Evolutionary conservation across 1,140 invertebrate genomes (phyloP).

Genomic region (Stegodyphus dumicola): DNA sequence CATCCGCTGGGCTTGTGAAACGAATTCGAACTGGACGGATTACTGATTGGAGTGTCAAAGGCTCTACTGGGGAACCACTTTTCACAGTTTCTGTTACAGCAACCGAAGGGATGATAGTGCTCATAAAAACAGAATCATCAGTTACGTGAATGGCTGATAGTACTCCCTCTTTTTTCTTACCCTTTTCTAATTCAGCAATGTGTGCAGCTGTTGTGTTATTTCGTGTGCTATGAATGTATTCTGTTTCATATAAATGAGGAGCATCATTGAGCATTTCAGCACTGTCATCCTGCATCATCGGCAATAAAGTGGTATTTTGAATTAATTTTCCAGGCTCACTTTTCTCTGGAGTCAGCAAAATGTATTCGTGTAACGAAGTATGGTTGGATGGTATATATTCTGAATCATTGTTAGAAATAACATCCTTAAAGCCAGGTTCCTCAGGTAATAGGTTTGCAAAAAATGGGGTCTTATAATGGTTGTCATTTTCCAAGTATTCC

Average conservation of each 20-base stretch:
- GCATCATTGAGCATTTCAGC: slow-evolving; percentile 35
- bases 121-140: no score
- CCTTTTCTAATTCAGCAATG: no score
- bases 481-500: neutral
- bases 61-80: neutral
- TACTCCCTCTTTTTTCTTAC: neutral
- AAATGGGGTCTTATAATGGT: no score
- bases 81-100: neutral
- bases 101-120: no score
- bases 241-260: neutral
- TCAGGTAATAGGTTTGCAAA: no score
- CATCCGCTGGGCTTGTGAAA: slow-evolving; percentile 2
- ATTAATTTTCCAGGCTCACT: neutral
- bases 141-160: neutral
- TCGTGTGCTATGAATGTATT: neutral
- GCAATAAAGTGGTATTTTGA: neutral
- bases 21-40: slow-evolving; percentile 47
- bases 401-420: neutral
- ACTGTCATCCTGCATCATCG: neutral
- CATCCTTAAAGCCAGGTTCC: neutral
- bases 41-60: slow-evolving; percentile 2
- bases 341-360: neutral
- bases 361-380: neutral
- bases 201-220: neutral
- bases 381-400: neutral